A percentile compares a stretch with the other conserved stretches of the same genome.
phyloP scores from a whole-genome alignment of 2,113 vertebrate species.

The Sceloporus undulatus region DNA sequence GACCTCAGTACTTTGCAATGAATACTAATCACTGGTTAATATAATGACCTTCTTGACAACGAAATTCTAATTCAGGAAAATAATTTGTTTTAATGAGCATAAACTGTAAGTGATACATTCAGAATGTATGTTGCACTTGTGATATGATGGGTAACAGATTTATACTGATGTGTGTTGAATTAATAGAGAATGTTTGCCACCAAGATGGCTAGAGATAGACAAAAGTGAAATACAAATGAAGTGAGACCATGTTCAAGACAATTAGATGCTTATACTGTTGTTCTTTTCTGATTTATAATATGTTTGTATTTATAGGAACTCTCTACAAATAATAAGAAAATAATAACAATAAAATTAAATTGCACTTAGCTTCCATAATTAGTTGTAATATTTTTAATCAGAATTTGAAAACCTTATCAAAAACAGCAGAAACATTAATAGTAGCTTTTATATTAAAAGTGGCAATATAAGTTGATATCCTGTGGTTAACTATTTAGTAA shows the following conservation, averaged over 20 bases:
- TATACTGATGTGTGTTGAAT: neutral
- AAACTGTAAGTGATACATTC: neutral
- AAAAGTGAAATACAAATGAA: neutral
- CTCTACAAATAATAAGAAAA: neutral
- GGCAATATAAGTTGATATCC: too few relatives aligned
- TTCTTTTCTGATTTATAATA: neutral
- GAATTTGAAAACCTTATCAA: too few relatives aligned
- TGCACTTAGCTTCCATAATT: too few relatives aligned
- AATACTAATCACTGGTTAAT: conserved; percentile 24
- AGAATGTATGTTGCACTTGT: neutral
- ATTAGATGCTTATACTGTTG: neutral
- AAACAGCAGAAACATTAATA: too few relatives aligned
- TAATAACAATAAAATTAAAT: too few relatives aligned
- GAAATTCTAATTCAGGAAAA: conserved; percentile 8
- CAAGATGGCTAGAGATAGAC: neutral
- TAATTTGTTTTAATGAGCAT: conserved; percentile 35
- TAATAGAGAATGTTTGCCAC: fast-evolving
- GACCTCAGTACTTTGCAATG: conserved; percentile 1
- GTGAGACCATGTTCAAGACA: neutral
- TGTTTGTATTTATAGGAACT: conserved; percentile 12
- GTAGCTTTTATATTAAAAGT: too few relatives aligned
- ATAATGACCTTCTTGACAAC: neutral
- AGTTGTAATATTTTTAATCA: too few relatives aligned
- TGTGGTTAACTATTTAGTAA: too few relatives aligned
- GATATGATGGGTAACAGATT: conserved; percentile 4